phyloP scores from a whole-genome alignment of 2,113 vertebrate species.

The Phalacrocorax aristotelis region DNA sequence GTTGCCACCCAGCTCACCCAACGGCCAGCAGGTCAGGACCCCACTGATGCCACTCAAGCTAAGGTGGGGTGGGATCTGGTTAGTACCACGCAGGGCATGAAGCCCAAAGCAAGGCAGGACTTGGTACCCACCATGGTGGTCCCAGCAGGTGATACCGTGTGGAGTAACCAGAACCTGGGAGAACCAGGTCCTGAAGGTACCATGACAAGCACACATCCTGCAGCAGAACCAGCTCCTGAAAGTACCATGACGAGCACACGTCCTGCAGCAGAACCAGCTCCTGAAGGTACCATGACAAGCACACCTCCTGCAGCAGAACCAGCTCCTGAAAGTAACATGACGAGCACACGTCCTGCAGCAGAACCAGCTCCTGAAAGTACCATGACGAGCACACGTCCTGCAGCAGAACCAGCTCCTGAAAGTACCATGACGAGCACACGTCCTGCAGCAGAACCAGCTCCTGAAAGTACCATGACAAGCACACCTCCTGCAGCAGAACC shows the following conservation, averaged over 20 bases:
- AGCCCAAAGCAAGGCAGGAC: background rate
- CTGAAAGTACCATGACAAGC: background rate
- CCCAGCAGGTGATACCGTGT: background rate
- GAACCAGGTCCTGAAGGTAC: background rate
- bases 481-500: background rate
- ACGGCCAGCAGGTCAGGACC: background rate
- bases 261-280: background rate
- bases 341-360: background rate
- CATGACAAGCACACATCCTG: background rate
- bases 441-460: background rate
- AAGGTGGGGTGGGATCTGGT: background rate
- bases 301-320: accelerated
- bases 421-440: accelerated
- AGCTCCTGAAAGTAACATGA: background rate
- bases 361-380: background rate
- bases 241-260: too few relatives aligned
- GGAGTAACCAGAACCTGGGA: background rate
- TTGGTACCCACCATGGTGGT: background rate
- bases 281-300: background rate
- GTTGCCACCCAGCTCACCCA: background rate
- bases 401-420: background rate
- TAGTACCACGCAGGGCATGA: background rate
- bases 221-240: background rate
- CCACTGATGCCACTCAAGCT: background rate
- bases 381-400: background rate